A percentile compares a stretch with the other conserved stretches of the same genome.
Evolutionary conservation across 2,113 vertebrate species (phyloP).

Genomic region (Phrynocephalus versicolor): DNA sequence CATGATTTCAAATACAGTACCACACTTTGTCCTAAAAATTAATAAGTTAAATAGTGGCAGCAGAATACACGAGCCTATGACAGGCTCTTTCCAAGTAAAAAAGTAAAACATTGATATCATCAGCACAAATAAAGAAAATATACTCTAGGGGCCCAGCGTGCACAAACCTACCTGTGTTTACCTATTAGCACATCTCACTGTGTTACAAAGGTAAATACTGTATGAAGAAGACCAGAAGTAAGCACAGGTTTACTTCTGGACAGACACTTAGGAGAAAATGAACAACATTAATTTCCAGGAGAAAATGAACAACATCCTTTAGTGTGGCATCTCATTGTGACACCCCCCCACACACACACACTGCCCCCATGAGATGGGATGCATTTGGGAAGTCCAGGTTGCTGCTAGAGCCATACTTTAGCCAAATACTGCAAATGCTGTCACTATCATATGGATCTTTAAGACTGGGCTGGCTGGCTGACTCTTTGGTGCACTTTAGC

Average conservation of each 20-base stretch:
- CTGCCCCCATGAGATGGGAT: background rate
- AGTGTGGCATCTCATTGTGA: no score
- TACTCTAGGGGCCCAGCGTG: background rate
- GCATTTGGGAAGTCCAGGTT: background rate
- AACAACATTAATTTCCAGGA: background rate
- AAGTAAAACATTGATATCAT: background rate
- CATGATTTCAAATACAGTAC: no score
- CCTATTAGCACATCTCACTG: background rate
- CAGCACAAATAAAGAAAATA: background rate
- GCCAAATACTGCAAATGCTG: no score
- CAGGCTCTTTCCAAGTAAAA: background rate
- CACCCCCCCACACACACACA: no score
- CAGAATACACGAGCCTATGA: background rate
- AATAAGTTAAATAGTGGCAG: no score
- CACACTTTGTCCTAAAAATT: no score
- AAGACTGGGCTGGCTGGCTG: background rate
- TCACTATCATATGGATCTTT: background rate
- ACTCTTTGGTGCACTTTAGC: background rate
- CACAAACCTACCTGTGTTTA: background rate
- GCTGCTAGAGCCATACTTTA: background rate
- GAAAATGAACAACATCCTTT: background rate
- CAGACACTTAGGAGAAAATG: background rate
- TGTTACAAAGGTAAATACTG: background rate
- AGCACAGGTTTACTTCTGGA: background rate
- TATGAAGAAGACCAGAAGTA: background rate